Conservation (phyloP, 2,797 vertebrate species). For the Sebastes itinus region DNA sequence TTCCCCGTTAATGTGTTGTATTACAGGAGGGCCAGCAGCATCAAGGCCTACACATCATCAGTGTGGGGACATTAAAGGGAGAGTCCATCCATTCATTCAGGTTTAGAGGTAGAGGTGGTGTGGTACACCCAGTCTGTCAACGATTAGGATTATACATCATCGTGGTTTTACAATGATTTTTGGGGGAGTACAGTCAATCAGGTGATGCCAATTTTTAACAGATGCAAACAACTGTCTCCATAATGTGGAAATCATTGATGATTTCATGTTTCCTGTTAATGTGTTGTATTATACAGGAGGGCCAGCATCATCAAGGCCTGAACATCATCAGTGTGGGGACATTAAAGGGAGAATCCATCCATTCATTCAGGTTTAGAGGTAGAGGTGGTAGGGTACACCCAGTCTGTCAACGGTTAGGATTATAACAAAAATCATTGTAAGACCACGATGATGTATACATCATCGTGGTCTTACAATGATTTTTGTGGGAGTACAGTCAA, state of each 20-base stretch:
- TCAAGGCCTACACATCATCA: conserved; percentile 21
- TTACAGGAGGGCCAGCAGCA: background rate
- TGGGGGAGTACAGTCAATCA: background rate
- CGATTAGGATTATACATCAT: background rate
- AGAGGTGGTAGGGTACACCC: background rate
- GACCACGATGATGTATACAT: background rate
- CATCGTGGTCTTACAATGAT: background rate
- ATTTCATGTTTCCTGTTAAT: too few relatives aligned
- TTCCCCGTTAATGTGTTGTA: background rate
- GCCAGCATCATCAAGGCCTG: conserved; percentile 19
- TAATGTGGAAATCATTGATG: background rate
- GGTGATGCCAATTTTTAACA: background rate
- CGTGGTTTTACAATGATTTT: background rate
- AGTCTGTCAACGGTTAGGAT: background rate
- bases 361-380: background rate
- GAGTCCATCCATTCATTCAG: background rate
- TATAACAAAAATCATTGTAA: too few relatives aligned
- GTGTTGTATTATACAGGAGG: background rate
- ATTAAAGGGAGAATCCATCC: conserved; percentile 6
- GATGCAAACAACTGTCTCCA: background rate
- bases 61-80: background rate
- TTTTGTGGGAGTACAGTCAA: background rate
- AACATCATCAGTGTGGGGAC: background rate
- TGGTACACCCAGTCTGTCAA: background rate
- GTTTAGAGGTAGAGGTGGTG: background rate